These are phyloP conservation scores for Apteryx mantelli DNA, from an alignment of 2,113 vertebrate species.

Conservation along the genomic window DNA sequence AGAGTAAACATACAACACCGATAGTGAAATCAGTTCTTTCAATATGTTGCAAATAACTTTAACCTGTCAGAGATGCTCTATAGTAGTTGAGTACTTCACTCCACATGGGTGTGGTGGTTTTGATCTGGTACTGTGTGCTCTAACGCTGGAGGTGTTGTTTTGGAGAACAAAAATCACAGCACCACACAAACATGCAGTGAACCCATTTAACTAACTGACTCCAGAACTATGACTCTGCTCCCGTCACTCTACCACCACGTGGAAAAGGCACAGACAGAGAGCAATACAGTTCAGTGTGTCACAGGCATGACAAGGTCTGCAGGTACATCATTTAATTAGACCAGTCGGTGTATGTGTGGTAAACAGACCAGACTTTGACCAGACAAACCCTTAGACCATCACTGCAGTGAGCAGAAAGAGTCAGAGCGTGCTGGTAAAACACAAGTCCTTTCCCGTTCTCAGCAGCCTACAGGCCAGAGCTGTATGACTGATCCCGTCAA, in stretches of 20 bases:
- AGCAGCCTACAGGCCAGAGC: not conserved
- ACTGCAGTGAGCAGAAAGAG: not conserved
- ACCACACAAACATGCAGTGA: not conserved
- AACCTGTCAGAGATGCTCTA: not conserved
- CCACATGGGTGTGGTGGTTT: no score
- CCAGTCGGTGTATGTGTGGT: fast-evolving
- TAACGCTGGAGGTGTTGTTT: no score
- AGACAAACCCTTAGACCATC: not conserved
- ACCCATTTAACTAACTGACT: not conserved
- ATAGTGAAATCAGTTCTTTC: not conserved
- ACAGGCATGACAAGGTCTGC: no score
- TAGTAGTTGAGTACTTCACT: not conserved
- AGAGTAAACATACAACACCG: fast-evolving
- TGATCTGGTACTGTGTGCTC: no score
- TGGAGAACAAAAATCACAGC: not conserved
- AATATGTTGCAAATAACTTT: not conserved
- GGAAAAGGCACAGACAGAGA: not conserved
- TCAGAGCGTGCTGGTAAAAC: fast-evolving
- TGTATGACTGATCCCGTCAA: not conserved
- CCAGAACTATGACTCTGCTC: not conserved
- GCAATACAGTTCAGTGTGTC: not conserved
- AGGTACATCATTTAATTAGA: no score
- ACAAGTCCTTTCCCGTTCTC: not conserved
- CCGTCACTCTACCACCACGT: not conserved
- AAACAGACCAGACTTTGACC: not conserved